Base-by-base conservation (phyloP, 2,888 invertebrate species). In the Lasioglossum marginatum region DNA sequence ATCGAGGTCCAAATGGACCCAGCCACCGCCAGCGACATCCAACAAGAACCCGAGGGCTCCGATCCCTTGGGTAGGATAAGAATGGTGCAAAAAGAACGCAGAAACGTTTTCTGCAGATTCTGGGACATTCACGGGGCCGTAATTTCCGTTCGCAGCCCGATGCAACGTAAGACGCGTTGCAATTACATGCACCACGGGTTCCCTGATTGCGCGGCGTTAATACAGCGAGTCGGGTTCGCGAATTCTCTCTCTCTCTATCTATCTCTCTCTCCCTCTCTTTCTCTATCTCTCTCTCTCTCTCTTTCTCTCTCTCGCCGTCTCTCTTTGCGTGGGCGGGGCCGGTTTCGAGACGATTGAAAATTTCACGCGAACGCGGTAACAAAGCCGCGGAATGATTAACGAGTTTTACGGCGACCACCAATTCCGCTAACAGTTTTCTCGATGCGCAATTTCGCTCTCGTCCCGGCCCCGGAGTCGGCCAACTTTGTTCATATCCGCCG, bases 341-440 rank as follows among this genome's bases (percentile, higher is more conserved):
- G 34, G 34, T 34, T 31, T 34, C 66, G 66, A 66, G 34, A 43
- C 40, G 81, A 74, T 74, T n/a, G 86, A 81, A 80, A 85, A 84
- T 80, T 37, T 66, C 71, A 37, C 16, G 57, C 66, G 31, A 31
- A 57, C 14, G 48, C 37, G 48, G 79, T 83, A 57, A 79, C 79
- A 71, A 86, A 87, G 82, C 45, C 75, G 73, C 57, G 66, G 79
- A 77, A 87, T 87, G 85, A 88, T 87, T 83, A 87, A 89, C 79
- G 83, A 87, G 88, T 90, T 90, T 89, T 84, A 85, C 77, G 76
- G n/a, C 71, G 83, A 72, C 83, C 88, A 79, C 87, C 81, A 90
- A 89, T 87, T 86, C 81, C 84, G 76, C 78, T 87, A 91, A 87
- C 84, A 87, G 87, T 85, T 85, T 87, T 83, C 84, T 79, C 82